These are phyloP conservation scores for Australoheros scitulus DNA, from an alignment of 2,113 vertebrate species.

Conservation along the genomic window DNA sequence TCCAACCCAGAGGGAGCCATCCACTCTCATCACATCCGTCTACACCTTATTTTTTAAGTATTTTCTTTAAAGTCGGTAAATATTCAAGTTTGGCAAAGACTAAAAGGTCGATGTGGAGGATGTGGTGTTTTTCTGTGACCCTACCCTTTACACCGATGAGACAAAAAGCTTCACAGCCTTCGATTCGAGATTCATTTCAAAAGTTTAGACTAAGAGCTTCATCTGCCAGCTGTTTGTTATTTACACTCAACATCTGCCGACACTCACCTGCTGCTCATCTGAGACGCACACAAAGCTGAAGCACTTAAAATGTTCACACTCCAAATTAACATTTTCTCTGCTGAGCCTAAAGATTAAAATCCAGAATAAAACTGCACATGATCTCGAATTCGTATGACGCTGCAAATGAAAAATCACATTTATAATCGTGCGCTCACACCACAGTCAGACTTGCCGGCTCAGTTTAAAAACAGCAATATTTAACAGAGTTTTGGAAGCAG, in stretches of 20 bases:
- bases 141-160: too few relatives aligned
- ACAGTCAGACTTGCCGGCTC: neutral
- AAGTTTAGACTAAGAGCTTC: neutral
- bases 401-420: neutral
- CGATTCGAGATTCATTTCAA: neutral
- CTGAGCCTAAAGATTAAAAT: neutral
- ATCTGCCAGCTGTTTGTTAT: neutral
- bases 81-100: accelerated
- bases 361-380: neutral
- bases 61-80: neutral
- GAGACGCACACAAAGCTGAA: neutral
- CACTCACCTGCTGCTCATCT: neutral
- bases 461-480: neutral
- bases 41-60: neutral
- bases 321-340: neutral
- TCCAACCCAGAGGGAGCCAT: neutral
- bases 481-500: neutral
- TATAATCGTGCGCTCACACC: neutral
- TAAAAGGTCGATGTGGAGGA: accelerated
- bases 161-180: neutral
- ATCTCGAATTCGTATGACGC: neutral
- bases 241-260: neutral
- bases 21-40: neutral
- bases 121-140: neutral
- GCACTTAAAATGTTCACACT: neutral